Evolutionary conservation across 2,888 invertebrate genomes (phyloP), one percentile per base, ranked within the genome.

Genomic region (Chalcosyrphus nemorum): DNA sequence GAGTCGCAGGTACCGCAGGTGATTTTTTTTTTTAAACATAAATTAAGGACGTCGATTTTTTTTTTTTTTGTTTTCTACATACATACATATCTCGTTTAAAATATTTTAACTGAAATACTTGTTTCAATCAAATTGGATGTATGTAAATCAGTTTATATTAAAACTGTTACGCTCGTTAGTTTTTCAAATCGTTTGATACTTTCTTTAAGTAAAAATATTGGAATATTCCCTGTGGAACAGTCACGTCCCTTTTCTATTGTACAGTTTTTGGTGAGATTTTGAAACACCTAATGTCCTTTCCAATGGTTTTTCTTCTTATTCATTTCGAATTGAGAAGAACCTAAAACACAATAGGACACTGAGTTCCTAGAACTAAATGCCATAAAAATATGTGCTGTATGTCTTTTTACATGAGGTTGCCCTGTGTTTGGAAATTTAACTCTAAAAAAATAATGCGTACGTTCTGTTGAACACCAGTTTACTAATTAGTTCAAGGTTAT

Each of bases 401-500:
- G 27, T 32, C 2, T 45, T n/a, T 29, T 3, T 29, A 13, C 11
- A 27, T 41, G 27, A 41, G 41, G 21, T 59, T 7, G 59, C 11
- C 43, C n/a, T 41, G 29, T 61, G 45, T 43, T 45, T 2, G 15
- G 17, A n/a, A 21, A 2, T 29, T 45, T 4, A 11, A n/a, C n/a
- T 27, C 11, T 1, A 1, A 9, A 43, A 43, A 29, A 11, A 2
- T 61, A 11, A 17, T 13, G 32, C 29, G 45, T 52, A 15, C 9
- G 13, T 29, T 13, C 21, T 19, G 19, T 17, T 47, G 47, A 17
- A 9, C 13, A 47, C 21, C 13, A 50, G 15, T 21, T 35, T 21
- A 38, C 24, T 50, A 65, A 50, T 50, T 50, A 50, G 47, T 50
- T 35, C 35, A 65, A 24, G 50, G 35, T 17, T 27, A 27, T 27